Conservation (phyloP, 2,888 invertebrate genomes). For the Epistrophe grossulariae region DNA sequence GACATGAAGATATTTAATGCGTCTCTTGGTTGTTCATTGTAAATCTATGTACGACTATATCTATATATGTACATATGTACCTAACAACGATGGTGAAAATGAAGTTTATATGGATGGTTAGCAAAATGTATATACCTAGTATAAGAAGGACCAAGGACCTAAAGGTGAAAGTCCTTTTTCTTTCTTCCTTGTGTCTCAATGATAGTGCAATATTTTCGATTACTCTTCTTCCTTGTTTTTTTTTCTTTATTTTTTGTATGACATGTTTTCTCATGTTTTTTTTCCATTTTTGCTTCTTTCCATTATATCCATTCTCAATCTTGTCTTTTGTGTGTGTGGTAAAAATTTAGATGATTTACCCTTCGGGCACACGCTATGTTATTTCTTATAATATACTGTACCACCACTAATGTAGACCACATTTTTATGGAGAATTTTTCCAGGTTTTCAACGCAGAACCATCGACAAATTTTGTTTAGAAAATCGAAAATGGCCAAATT, state of each 20-base stretch:
- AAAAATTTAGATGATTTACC: constrained; percentile 37
- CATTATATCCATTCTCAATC: constrained; percentile 7
- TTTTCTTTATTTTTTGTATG: constrained; percentile 2
- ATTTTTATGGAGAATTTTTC: constrained; percentile 8
- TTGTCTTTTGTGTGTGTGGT: constrained; percentile 1
- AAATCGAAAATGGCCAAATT: too few species aligned
- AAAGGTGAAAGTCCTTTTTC: constrained; percentile 67
- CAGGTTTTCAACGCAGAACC: too few species aligned
- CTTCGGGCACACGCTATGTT: constrained; percentile 35
- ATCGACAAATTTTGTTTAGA: too few species aligned
- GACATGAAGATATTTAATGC: constrained; percentile 52
- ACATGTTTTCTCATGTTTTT: constrained; percentile 6
- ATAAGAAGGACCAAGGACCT: neutral
- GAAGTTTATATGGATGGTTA: constrained; percentile 14
- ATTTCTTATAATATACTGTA: neutral
- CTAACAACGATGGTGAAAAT: constrained; percentile 1
- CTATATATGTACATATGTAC: too few species aligned
- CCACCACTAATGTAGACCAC: neutral
- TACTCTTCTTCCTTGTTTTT: constrained; percentile 6
- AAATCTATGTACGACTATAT: neutral
- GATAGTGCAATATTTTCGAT: constrained; percentile 52
- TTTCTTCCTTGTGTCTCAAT: constrained; percentile 32
- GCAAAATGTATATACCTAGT: constrained; percentile 3
- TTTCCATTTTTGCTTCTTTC: neutral
- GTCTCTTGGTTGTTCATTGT: constrained; percentile 52